Base-by-base conservation (phyloP, 2,113 vertebrate genomes). In the Phasianus colchicus region DNA sequence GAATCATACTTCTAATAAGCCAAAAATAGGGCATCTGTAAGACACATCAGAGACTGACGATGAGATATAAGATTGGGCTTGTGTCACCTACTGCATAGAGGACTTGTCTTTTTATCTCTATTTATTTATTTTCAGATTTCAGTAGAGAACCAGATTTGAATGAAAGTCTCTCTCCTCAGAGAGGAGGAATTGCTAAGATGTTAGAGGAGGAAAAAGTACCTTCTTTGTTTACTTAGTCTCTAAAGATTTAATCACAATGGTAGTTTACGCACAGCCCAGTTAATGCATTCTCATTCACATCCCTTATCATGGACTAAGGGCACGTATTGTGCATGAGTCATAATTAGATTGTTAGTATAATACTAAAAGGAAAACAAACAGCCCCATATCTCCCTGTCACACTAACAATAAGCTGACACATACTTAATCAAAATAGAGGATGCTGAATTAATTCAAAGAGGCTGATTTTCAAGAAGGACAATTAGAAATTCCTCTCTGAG, bases 311-410 rank as follows among this genome's bases (percentile, higher is more conserved):
- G 93, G 48, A 58, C 70, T 50, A 76, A 83, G 76, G 69, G 54
- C 71, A 89, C 0, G 10, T 76, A 87, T 72, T 84, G 58, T 86
- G 34, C 17, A 4, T 97, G 97, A 98, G 90, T 98, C 97, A 97
- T 90, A 80, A 88, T 80, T 91, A 84, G 75, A 65, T 96, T 97
- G 95, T 98, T 97, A 97, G 85, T 97, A 70, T 90, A 94, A 82
- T 78, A 45, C 52, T 17, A 43, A 83, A 94, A 95, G 96, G 97
- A 97, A 98, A 98, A 96, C 96, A 97, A 96, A 93, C 96, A 96
- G 74, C 24, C 45, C 42, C 85, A 2, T 96, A 95, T 96, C 96
- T 97, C 93, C 64, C 82, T 88, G 38, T 88, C 76, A 47, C 89
- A 83, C 52, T 71, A 79, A 95, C 90, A 96, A 97, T 96, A 95